A percentile compares a stretch with the other conserved stretches of the same genome.
phyloP scores from a whole-genome alignment of 2,113 vertebrate species.

The Athene cunicularia region DNA sequence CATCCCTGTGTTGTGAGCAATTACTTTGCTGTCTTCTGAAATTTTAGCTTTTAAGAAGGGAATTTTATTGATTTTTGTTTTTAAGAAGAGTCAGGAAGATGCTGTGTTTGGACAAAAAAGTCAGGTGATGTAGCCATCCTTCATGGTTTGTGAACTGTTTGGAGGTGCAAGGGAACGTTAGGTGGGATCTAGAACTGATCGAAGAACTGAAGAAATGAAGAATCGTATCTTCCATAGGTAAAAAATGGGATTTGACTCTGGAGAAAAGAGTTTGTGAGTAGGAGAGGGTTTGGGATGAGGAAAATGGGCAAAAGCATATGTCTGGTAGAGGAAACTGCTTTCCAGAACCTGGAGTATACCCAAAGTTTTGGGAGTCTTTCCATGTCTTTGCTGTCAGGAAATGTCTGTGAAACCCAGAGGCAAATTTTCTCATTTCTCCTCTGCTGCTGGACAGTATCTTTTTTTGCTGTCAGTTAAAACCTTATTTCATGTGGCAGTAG shows the following conservation, averaged over 20 bases:
- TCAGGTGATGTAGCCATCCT: not conserved
- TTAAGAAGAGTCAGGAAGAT: not conserved
- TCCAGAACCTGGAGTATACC: not conserved
- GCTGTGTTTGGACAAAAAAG: not conserved
- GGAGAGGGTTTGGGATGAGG: not conserved
- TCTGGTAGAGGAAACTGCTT: not conserved
- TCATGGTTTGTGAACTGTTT: not conserved
- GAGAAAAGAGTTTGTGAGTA: not conserved
- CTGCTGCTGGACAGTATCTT: not conserved
- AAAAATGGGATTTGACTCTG: not conserved
- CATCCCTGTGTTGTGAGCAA: not conserved
- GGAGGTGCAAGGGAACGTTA: not conserved
- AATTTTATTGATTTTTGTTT: not conserved
- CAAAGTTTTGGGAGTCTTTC: not conserved
- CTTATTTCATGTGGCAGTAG: not conserved
- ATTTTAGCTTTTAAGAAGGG: not conserved
- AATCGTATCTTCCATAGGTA: not conserved
- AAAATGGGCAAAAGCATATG: accelerated
- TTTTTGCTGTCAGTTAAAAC: not conserved
- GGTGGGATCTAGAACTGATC: not conserved
- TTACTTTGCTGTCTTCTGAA: not conserved
- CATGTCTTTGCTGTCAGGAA: slow-evolving; percentile 18
- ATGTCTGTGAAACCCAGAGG: not conserved
- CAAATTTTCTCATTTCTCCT: not conserved
- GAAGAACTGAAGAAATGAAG: not conserved